Evolutionary conservation across 2,888 invertebrate genomes (phyloP), one percentile per base, ranked within the genome.

Genomic region (Platycnemis pennipes): DNA sequence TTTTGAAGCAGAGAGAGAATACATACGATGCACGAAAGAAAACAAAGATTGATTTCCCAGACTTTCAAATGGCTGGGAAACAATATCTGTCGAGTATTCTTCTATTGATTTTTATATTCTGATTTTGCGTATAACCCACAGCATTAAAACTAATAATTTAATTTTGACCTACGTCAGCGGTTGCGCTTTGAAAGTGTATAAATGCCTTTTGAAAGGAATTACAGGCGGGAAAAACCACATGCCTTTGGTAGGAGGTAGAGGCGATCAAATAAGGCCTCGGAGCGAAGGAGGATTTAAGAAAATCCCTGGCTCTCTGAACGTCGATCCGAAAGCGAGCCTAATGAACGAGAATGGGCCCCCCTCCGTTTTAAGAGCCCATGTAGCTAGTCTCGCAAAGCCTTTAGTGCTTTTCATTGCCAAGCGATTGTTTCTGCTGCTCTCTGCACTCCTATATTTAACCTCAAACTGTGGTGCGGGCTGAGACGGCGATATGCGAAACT

Each of bases 221-320:
- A 5, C 77, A 16, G 13, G 31, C 77, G 31, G 37, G 37, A 77
- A 7, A 77, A 77, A 77, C 37, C 37, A 31, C 1, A 7, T 8
- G 31, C 77, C 37, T 37, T 4, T 11, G 37, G 77, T 37, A 26
- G 37, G 69, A 77, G 77, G 63, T 26, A 63, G 19, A 26, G 63
- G 77, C 77, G 77, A 77, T 77, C 37, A 37, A 77, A 77, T 77
- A 77, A 63, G 63, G 26, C 77, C 37, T 77, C 13, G 37, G 37
- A 37, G 77, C 37, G 37, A 31, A 37, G 77, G 77, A 77, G 69
- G 69, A 37, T 77, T 77, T 31, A 77, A 77, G 69, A 77, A 77
- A 77, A 77, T 77, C 77, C 77, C 77, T 37, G 77, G 77, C 77
- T 31, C 77, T 77, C 77, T 37, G 77, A 77, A 77, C 77, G 77